Base-by-base conservation (phyloP, 2,888 invertebrate genomes). In the Metellina segmentata region DNA sequence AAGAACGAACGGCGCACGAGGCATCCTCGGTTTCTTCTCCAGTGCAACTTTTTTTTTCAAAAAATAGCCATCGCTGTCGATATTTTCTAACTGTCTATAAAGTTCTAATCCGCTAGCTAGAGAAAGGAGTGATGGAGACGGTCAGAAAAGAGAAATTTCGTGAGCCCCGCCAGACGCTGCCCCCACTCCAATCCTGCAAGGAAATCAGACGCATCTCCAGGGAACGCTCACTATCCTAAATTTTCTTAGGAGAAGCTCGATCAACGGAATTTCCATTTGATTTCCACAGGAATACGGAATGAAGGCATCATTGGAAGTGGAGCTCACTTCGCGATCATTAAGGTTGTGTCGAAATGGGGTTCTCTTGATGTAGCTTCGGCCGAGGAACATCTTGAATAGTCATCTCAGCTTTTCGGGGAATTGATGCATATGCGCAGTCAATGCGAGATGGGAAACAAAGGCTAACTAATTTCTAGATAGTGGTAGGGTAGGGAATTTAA, bases 11-110 rank as follows among this genome's bases (percentile, higher is more conserved):
- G 70, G 70, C 85, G 70, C 61, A 77, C 61, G 11, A 70, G 61
- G 74, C 48, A 20, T 19, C 61, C 81, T 61, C 79, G 72, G n/a
- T 6, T 78, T 52, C 52, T 11, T 20, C 52, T 72, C 7, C 75
- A 69, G 49, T 69, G 69, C n/a, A 34, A 34, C 61, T 78, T 70
- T 16, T 78, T 16, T 78, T 86, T 48, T 61, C 34, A 20, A 9
- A 81, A 72, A 74, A 11, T 19, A 16, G 11, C 72, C 11, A 82
- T 52, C 53, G 70, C 79, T 89, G 85, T 92, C 92, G 92, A 92
- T 89, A 92, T 89, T 92, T 92, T 92, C 89, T 92, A 92, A 92
- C 92, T 92, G 89, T 92, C 92, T 91, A 87, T 75, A 91, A 83
- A 87, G 51, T 87, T 83, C 82, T 83, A 90, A 87, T n/a, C 91